These are phyloP conservation scores for Escarpia spicata DNA, from an alignment of 2,888 invertebrate genomes.

Conservation along the genomic window DNA sequence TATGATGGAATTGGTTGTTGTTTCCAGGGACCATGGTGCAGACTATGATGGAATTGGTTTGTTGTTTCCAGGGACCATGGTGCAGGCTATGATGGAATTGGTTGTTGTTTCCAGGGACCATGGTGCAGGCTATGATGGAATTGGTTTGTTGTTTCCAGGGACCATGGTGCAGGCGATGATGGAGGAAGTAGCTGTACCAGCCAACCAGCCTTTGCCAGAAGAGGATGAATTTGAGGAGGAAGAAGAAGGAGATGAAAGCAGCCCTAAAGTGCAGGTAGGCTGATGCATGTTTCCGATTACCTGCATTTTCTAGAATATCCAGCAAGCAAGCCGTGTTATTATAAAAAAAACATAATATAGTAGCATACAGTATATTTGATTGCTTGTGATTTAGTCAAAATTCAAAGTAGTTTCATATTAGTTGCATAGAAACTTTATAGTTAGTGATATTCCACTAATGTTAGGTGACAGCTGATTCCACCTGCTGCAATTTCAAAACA, in stretches of 20 bases:
- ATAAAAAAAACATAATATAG: not conserved
- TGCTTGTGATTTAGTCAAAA: not conserved
- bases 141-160: not conserved
- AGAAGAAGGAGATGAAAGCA: not conserved
- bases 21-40: not conserved
- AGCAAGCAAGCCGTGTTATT: not conserved
- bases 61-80: not conserved
- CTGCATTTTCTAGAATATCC: not conserved
- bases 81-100: not conserved
- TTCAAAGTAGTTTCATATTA: not conserved
- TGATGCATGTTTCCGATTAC: not conserved
- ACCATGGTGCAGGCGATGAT: slow-evolving; percentile 8
- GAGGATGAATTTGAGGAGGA: slow-evolving; percentile 38
- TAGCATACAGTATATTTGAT: not conserved
- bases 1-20: not conserved
- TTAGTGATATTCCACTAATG: not conserved
- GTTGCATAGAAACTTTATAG: not conserved
- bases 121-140: not conserved
- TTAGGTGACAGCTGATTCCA: too few relatives aligned
- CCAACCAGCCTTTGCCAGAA: slow-evolving; percentile 43
- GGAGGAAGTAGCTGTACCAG: not conserved
- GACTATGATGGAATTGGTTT: not conserved
- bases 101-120: not conserved
- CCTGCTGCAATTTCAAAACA: too few relatives aligned
- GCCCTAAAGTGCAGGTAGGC: slow-evolving; percentile 13